Evolutionary conservation across 2,888 invertebrate genomes (phyloP).

Genomic region (Plagiodera versicolora): DNA sequence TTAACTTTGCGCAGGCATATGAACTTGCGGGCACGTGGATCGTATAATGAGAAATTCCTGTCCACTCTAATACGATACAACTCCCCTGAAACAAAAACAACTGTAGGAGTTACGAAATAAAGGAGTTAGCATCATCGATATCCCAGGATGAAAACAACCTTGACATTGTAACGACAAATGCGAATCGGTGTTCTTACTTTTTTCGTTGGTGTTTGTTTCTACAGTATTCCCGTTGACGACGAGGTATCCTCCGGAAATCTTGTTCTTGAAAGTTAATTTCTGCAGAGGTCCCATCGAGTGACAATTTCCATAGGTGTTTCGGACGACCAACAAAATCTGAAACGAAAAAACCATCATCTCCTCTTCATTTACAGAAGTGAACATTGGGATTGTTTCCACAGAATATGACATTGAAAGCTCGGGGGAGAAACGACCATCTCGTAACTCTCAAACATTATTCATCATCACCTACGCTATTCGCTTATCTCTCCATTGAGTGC

Average conservation of each 20-base stretch:
- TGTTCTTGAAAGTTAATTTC: too few species aligned
- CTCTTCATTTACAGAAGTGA: too few species aligned
- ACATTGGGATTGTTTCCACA: too few species aligned
- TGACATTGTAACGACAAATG: too few species aligned
- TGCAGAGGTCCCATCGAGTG: too few species aligned
- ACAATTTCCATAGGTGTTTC: constrained; percentile 29
- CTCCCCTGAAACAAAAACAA: constrained; percentile 29
- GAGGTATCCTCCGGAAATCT: constrained; percentile 38
- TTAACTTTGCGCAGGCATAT: constrained; percentile 42
- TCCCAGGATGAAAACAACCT: too few species aligned
- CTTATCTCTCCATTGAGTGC: background rate
- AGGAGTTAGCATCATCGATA: too few species aligned
- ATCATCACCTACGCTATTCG: background rate
- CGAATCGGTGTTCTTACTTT: constrained; percentile 8
- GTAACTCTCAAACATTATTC: too few species aligned
- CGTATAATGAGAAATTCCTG: constrained; percentile 41
- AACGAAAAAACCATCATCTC: constrained; percentile 26
- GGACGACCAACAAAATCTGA: constrained; percentile 35
- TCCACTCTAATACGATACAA: constrained; percentile 33
- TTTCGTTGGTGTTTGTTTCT: constrained; percentile 13
- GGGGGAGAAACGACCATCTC: too few species aligned
- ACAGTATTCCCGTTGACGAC: constrained; percentile 38
- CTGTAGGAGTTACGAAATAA: too few species aligned
- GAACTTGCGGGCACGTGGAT: constrained; percentile 42
- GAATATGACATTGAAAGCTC: too few species aligned